Percentiles rank a stretch among this genome's conserved stretches.
Conservation (phyloP, 1,140 invertebrate species). For the Steinernema feltiae region DNA sequence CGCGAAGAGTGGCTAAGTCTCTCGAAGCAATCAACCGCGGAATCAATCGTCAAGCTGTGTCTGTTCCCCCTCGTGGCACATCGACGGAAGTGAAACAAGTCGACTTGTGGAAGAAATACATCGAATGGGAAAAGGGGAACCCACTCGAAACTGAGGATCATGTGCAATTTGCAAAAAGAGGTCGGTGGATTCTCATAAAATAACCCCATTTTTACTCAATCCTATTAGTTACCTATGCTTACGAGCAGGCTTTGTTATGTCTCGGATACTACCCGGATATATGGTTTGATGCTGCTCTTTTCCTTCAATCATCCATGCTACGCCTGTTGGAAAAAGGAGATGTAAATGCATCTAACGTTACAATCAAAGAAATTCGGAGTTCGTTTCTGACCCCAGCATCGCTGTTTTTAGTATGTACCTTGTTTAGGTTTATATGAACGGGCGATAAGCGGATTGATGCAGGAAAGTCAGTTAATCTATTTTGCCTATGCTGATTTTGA, state of each 20-base stretch:
- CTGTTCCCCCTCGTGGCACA: constrained; percentile 79
- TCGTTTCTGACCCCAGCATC: constrained; percentile 3
- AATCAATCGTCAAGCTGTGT: constrained; percentile 77
- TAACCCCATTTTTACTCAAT: constrained; percentile 4
- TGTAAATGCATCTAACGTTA: constrained; percentile 55
- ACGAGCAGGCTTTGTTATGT: constrained; percentile 92
- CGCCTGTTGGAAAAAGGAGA: constrained; percentile 85
- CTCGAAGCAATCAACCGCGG: constrained; percentile 88
- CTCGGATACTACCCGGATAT: constrained; percentile 94
- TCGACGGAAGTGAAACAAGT: constrained; percentile 73
- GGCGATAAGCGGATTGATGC: constrained; percentile 73
- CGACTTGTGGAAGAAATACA: constrained; percentile 98
- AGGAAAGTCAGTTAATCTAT: constrained; percentile 84
- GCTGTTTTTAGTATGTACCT: neutral
- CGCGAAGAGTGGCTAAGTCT: constrained; percentile 70
- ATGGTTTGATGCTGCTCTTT: constrained; percentile 96
- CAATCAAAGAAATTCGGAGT: constrained; percentile 18
- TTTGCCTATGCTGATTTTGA: constrained; percentile 99
- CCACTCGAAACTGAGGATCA: constrained; percentile 91
- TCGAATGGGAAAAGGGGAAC: constrained; percentile 92
- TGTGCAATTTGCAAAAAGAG: constrained; percentile 76
- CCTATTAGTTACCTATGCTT: constrained; percentile 89
- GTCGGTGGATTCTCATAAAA: constrained; percentile 43
- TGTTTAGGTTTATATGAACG: constrained; percentile 85
- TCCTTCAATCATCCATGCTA: constrained; percentile 85